Conservation (phyloP, 2,797 vertebrate species). For the Arctocebus calabarensis region DNA sequence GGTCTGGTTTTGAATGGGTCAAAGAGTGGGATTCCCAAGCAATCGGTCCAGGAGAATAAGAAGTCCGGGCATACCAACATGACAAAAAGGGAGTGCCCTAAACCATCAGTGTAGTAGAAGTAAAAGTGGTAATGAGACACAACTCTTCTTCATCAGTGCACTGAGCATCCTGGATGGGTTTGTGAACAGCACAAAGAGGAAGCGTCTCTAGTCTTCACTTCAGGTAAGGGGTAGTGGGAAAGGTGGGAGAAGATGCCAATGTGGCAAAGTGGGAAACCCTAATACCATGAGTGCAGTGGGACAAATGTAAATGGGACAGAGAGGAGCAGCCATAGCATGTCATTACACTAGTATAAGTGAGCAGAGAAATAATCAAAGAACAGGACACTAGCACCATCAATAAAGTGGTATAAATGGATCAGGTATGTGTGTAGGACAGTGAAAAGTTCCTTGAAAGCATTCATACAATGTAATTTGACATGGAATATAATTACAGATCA, state of each 20-base stretch:
- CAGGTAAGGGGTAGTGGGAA: background rate
- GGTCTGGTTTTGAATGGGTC: background rate
- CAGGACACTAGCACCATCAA: background rate
- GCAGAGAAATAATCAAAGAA: background rate
- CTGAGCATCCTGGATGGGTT: background rate
- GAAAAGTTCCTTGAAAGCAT: background rate
- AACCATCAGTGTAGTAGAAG: background rate
- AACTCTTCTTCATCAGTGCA: background rate
- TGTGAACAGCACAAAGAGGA: background rate
- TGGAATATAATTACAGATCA: background rate
- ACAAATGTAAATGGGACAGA: background rate
- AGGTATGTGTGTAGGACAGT: background rate
- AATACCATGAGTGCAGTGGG: background rate
- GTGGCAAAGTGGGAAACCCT: background rate
- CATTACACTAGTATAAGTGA: background rate
- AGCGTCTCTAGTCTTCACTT: background rate
- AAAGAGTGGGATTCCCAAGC: background rate
- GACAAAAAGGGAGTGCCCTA: background rate
- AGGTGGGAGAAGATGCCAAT: background rate
- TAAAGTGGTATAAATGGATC: background rate
- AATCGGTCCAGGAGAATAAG: background rate
- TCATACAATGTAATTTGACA: background rate
- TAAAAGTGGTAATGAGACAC: background rate
- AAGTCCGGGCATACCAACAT: background rate
- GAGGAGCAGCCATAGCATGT: background rate